Conservation (phyloP, 2,797 vertebrate genomes). For the Anguilla megastoma region DNA sequence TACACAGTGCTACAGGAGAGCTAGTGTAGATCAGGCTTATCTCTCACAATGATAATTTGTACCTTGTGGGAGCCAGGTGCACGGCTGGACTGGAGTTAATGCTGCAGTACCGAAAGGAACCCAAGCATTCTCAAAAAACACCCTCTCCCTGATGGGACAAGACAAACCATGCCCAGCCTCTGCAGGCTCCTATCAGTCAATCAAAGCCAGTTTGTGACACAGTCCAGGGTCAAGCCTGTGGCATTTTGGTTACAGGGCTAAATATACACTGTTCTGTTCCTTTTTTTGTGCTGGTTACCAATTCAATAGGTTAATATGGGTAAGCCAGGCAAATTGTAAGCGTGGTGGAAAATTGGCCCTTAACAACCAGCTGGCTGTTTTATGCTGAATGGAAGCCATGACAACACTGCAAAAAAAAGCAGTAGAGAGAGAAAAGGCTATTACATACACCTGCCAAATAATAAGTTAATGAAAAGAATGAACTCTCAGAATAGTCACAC, state of each 20-base stretch:
- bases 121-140: not conserved
- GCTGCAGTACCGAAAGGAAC: not conserved
- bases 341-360: conserved; percentile 4
- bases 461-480: not conserved
- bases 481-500: not conserved
- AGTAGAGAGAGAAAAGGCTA: not conserved
- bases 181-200: not conserved
- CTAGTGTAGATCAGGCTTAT: not conserved
- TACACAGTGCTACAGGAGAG: not conserved
- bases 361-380: conserved; percentile 19
- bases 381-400: conserved; percentile 18
- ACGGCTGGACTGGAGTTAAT: not conserved
- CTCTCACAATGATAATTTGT: not conserved
- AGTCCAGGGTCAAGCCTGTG: not conserved
- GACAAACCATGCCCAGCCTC: not conserved
- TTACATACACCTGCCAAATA: not conserved
- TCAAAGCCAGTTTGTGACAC: not conserved
- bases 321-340: not conserved
- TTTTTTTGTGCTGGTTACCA: not conserved
- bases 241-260: not conserved
- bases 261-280: not conserved
- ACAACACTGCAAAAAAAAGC: conserved; percentile 23
- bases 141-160: not conserved
- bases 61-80: not conserved
- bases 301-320: not conserved